Evolutionary conservation across 92 coral and sea anemone genomes (phyloP).

Genomic region (Porites rus): DNA sequence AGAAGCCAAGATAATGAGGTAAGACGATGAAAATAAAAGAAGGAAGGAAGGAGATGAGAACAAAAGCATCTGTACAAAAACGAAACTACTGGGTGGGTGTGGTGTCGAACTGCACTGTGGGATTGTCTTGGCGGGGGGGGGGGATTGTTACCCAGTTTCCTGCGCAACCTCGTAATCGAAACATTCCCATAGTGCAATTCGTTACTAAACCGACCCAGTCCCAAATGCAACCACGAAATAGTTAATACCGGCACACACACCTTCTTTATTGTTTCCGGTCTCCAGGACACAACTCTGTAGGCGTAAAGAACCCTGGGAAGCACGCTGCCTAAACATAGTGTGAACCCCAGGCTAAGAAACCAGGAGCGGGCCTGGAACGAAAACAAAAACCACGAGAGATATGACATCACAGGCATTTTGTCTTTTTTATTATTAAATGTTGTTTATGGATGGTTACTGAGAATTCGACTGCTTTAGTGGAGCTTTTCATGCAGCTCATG

Average conservation of each 20-base stretch:
- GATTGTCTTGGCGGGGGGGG: no score
- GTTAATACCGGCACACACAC: background rate
- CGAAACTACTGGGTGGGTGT: no score
- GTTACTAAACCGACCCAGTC: no score
- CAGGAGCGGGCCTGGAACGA: conserved; percentile 65
- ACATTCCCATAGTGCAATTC: no score
- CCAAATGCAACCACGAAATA: no score
- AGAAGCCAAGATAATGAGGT: background rate
- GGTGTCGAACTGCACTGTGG: no score
- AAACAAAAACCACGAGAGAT: background rate
- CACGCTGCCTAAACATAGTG: conserved; percentile 66
- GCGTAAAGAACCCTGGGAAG: conserved; percentile 61
- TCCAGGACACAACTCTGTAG: conserved; percentile 44
- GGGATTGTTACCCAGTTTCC: no score
- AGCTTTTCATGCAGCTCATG: background rate
- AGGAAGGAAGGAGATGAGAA: background rate
- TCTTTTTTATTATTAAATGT: background rate
- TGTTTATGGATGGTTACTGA: no score
- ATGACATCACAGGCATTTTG: background rate
- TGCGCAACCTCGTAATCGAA: no score
- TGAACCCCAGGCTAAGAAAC: conserved; percentile 67
- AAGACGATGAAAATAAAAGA: background rate
- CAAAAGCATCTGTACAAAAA: no score
- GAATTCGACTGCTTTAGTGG: background rate
- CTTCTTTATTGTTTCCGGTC: conserved; percentile 34